Base-by-base conservation (phyloP, 2,113 vertebrate genomes). In the Perognathus longimembris region DNA sequence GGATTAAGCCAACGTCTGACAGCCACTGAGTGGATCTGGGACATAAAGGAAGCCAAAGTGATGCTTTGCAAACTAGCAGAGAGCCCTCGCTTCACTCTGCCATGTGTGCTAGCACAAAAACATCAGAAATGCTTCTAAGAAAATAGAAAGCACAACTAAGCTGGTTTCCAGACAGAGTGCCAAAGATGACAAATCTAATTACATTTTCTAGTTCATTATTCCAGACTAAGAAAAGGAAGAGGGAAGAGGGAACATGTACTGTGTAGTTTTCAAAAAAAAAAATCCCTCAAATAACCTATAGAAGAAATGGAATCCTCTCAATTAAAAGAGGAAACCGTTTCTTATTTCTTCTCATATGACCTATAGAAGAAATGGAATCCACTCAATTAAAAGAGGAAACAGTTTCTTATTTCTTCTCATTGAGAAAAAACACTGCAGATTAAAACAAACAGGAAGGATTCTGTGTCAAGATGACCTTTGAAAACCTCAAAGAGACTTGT, bases 21-120 rank as follows among this genome's bases (percentile, higher is more conserved):
- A 20, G 4, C 0, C 10, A 67, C 45, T 3, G 7, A 18, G 6
- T 7, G 14, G 17, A 6, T 30, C 40, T 2, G 15, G 0, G 0
- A 2, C 36, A 66, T 75, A 45, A 80, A 69, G 75, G 30, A 79
- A 75, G 59, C 18, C 14, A 11, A 7, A 4, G 9, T 24, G n/a
- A 32, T 45, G 22, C 22, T 78, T 69, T 71, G 1, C 69, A 24
- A 83, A 79, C 15, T 6, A 50, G 57, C 15, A 66, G 79, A 21
- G 34, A 5, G n/a, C 12, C 0, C 7, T 70, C 45, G n/a, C 22
- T 45, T 40, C 64, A 61, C 14, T 54, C n/a, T 14, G 4, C 36
- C 10, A 7, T 22, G 15, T 0, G 28, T n/a, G 6, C 59, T 17
- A 66, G 22, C 17, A 32, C 64, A 50, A 40, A 82, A 61, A 59